Evolutionary conservation across 2,797 vertebrate species (phyloP), one percentile per base, ranked within the genome.

Genomic region (Cynopterus sphinx): DNA sequence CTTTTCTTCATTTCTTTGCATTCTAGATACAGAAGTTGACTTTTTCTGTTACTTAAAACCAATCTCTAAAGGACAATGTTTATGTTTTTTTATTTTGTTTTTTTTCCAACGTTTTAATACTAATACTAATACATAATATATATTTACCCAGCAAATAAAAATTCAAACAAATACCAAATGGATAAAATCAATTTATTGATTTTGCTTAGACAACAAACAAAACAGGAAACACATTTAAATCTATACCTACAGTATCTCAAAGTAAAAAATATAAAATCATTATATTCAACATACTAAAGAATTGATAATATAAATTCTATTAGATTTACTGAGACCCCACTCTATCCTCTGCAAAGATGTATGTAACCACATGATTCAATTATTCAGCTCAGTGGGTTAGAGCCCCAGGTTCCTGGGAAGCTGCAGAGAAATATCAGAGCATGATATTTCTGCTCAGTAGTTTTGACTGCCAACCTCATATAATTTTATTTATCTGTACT

Each of bases 71-170:
- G 26, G 33, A 59, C 28, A 28, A 65, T 65, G 17, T 75, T 36
- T 68, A 46, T 63, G 73, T 94, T 96, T 91, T 46, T 28, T 28
- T 59, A 31, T 61, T 28, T 61, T 28, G 13, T 71, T n/a, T 55
- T 46, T 61, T 87, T 94, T 96, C 89, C 55, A 59, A 31, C 15
- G 11, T 94, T 74, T 49, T 46, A 91, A 87, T 85, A 57, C 33
- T 26, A 28, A 87, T 28, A 57, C 0, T 49, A 63, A 26, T 13
- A 74, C 46, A 87, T 74, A 92, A 43, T 81, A 87, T 71, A 78
- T 65, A 10, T 78, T 89, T 73, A 31, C 28, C 63, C 12, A 15
- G 28, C 13, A 89, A 90, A 94, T 70, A 83, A 70, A 46, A 83
- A 81, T 51, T 71, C 53, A 91, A 96, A 78, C 70, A 77, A 68